A percentile compares a stretch with the other conserved stretches of the same genome.
phyloP scores from a whole-genome alignment of 2,113 vertebrate genomes.

The mouse (Mus musculus) region GRCm39 chr8:100259501-100260000 shows the following conservation, averaged over 20 bases:
- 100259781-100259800: slow-evolving; percentile 72
- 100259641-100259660: slow-evolving; percentile 56
- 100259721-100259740: slow-evolving; percentile 76
- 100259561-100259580: background rate
- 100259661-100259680: slow-evolving; percentile 74
- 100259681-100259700: slow-evolving; percentile 78
- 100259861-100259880: slow-evolving; percentile 78
- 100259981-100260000: slow-evolving; percentile 66
- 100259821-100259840: slow-evolving; percentile 79
- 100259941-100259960: slow-evolving; percentile 65
- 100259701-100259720: slow-evolving; percentile 70
- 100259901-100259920: slow-evolving; percentile 76
- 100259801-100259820: slow-evolving; percentile 79
- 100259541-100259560: background rate
- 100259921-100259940: slow-evolving; percentile 57
- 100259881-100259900: slow-evolving; percentile 73
- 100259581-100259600: slow-evolving; percentile 17
- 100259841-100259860: slow-evolving; percentile 83
- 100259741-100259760: slow-evolving; percentile 82
- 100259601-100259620: slow-evolving; percentile 59
- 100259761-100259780: slow-evolving; percentile 75
- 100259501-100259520: slow-evolving; percentile 5
- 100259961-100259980: slow-evolving; percentile 57
- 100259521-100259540: slow-evolving; percentile 46
- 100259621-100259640: slow-evolving; percentile 55